Base-by-base conservation (phyloP, 2,888 invertebrate genomes). In the Heteropelma amictum region DNA sequence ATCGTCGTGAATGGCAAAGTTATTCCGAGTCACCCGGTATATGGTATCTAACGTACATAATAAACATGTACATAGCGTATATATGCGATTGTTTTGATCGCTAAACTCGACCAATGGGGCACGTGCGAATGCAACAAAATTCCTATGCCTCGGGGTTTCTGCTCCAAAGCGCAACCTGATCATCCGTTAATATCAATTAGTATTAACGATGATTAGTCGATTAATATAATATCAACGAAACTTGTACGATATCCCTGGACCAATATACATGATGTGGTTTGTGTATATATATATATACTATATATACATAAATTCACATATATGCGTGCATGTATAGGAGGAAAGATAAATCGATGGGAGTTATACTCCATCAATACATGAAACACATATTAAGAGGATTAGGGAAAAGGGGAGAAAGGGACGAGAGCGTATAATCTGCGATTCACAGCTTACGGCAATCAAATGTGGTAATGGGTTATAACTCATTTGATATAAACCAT, bases 371-470 rank as follows among this genome's bases (percentile, higher is more conserved):
- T n/a, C n/a, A n/a, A n/a, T n/a, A n/a, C n/a, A n/a, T n/a, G n/a
- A n/a, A n/a, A n/a, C 23, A 4, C 17, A 23, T 23, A 56, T 26
- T 14, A 10, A 5, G 14, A 40, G 40, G 40, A 56, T 56, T 40
- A 14, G 26, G 26, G 10, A 4, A 23, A 53, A 21, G 67, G 35
- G 47, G 60, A 47, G 60, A 67, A 53, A 67, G 54, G 76, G 58
- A 69, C 53, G 60, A n/a, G n/a, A n/a, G n/a, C 42, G 71, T 78
- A 84, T 85, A 84, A 84, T 85, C 82, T 80, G 79, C 83, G 82
- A 84, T 85, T 82, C 82, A 81, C 79, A 78, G 85, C 83, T 84
- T 83, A 84, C 82, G 80, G 82, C 84, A 82, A 84, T 85, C 79
- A 82, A 80, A 78, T 78, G 76, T 69, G 77, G 77, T 84, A 85